Evolutionary conservation across 2,797 vertebrate genomes (phyloP).

Genomic region (Tragopan temminckii): DNA sequence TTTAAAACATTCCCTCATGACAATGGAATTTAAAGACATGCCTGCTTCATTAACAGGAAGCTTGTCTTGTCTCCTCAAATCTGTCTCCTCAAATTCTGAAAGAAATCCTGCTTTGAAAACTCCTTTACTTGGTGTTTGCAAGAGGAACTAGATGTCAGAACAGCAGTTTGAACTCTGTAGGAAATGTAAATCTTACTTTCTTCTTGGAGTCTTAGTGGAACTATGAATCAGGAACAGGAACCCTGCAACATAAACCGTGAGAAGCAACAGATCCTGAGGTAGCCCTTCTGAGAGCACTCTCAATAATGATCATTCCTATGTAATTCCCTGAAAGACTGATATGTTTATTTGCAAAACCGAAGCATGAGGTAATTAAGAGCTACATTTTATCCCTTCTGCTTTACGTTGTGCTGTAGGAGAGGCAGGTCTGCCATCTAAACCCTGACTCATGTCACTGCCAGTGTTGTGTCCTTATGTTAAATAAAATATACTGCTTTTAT

Average conservation of each 20-base stretch:
- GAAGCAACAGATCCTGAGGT: background rate
- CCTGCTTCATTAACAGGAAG: background rate
- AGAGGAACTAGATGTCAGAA: background rate
- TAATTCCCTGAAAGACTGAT: background rate
- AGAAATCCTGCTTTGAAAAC: background rate
- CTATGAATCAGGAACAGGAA: background rate
- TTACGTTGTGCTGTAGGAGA: background rate
- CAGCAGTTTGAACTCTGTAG: background rate
- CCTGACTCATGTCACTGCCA: background rate
- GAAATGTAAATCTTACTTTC: background rate
- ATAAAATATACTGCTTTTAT: background rate
- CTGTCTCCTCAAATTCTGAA: no score
- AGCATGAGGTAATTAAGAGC: background rate
- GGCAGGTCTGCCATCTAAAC: background rate
- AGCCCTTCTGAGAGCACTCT: background rate
- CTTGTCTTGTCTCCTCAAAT: background rate
- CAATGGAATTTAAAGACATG: constrained; percentile 14
- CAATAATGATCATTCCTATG: background rate
- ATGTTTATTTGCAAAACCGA: background rate
- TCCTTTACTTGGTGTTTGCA: background rate
- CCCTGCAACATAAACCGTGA: background rate
- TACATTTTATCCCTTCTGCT: background rate
- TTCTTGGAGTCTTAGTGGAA: background rate
- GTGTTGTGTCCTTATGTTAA: background rate
- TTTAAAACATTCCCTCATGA: constrained; percentile 3